Percentiles rank a stretch among this genome's conserved stretches.
Evolutionary conservation across 1,140 invertebrate genomes (phyloP).

Genomic region (Heliconius himera): DNA sequence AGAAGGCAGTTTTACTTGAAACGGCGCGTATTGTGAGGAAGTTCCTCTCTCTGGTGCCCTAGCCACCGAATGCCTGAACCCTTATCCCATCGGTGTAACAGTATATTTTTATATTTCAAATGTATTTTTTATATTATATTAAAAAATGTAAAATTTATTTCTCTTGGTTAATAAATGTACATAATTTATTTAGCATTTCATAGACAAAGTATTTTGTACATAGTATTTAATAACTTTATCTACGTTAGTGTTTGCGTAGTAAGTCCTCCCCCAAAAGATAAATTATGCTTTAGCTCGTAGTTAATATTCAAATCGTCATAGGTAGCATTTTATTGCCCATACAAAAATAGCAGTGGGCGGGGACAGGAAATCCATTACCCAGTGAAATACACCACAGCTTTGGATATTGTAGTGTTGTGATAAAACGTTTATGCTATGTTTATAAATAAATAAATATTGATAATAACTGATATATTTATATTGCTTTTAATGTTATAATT

Average conservation of each 20-base stretch:
- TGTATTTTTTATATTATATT: too few species aligned
- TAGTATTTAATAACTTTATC: background rate
- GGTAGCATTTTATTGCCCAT: constrained; percentile 40
- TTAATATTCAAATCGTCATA: constrained; percentile 26
- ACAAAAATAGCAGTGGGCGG: constrained; percentile 55
- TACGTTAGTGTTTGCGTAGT: background rate
- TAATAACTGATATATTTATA: background rate
- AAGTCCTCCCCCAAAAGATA: constrained; percentile 12
- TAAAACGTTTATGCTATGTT: background rate
- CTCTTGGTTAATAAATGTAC: too few species aligned
- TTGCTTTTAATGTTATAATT: too few species aligned
- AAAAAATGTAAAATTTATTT: too few species aligned
- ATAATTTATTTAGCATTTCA: background rate
- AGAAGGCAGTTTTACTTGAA: too few species aligned
- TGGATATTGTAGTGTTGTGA: constrained; percentile 14
- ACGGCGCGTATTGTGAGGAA: too few species aligned
- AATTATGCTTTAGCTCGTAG: constrained; percentile 3
- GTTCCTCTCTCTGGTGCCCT: too few species aligned
- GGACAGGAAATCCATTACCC: constrained; percentile 60
- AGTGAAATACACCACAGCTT: constrained; percentile 26
- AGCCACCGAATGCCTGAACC: too few species aligned
- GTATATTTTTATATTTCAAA: too few species aligned
- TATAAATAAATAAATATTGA: background rate
- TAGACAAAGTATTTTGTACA: background rate
- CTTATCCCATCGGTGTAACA: too few species aligned